phyloP scores from a whole-genome alignment of 2,888 invertebrate genomes.

The Epiblema foenella region DNA sequence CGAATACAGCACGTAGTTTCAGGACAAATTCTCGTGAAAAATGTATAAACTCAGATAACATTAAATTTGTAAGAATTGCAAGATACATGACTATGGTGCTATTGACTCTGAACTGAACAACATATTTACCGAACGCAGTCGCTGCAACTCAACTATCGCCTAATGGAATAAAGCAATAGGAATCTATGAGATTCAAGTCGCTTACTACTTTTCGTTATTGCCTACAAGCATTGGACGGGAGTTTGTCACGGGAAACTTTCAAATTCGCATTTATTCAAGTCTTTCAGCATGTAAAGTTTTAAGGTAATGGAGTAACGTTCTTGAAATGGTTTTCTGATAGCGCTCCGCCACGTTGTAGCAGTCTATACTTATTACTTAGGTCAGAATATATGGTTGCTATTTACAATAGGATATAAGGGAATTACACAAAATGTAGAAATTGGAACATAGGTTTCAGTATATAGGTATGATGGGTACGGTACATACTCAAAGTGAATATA shows the following conservation, averaged over 20 bases:
- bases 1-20: neutral
- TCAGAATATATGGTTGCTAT: neutral
- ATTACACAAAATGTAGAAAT: neutral
- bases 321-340: constrained; percentile 28
- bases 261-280: constrained; percentile 15
- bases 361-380: neutral
- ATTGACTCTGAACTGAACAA: constrained; percentile 74
- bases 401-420: neutral
- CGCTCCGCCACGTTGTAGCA: constrained; percentile 12
- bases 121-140: constrained; percentile 60
- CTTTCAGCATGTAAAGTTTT: constrained; percentile 14
- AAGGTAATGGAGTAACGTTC: constrained; percentile 18
- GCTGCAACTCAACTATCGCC: constrained; percentile 23
- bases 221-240: neutral
- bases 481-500: too few species aligned
- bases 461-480: too few species aligned
- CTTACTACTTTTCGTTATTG: constrained; percentile 7
- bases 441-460: too few species aligned
- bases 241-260: constrained; percentile 15
- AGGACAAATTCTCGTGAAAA: constrained; percentile 41
- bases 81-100: constrained; percentile 70
- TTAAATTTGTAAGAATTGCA: constrained; percentile 55
- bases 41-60: constrained; percentile 49
- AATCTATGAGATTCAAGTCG: neutral
- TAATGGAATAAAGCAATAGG: neutral